A percentile compares a stretch with the other conserved stretches of the same genome.
Evolutionary conservation across 2,113 vertebrate genomes (phyloP).

Genomic region (Rhipidura dahli): DNA sequence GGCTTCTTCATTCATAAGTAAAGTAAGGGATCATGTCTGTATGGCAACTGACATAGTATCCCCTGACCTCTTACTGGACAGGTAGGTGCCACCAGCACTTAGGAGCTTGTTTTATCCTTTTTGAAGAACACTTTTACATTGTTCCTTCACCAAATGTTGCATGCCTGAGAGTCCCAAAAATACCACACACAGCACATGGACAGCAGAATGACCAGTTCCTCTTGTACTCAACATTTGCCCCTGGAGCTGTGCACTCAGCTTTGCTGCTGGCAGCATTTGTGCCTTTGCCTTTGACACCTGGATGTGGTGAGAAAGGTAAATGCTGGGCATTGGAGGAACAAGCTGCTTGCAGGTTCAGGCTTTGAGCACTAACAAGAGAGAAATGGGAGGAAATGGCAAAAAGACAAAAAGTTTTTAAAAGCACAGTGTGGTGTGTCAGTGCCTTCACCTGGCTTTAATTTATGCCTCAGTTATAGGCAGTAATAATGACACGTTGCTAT

Average conservation of each 20-base stretch:
- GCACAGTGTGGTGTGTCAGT: not conserved
- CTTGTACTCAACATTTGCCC: not conserved
- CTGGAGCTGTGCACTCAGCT: not conserved
- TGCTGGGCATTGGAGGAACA: not conserved
- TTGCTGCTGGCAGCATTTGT: not conserved
- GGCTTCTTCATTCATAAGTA: conserved; percentile 8
- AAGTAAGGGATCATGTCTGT: not conserved
- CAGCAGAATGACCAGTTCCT: not conserved
- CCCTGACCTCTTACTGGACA: not conserved
- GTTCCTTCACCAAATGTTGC: not conserved
- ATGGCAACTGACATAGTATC: not conserved
- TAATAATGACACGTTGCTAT: not conserved
- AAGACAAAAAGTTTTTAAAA: not conserved
- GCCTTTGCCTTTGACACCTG: not conserved
- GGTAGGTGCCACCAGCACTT: not conserved
- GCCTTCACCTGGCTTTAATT: not conserved
- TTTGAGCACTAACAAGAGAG: not conserved
- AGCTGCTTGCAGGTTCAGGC: not conserved
- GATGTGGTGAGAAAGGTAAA: not conserved
- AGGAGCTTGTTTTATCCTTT: not conserved
- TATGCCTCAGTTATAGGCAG: rapidly evolving
- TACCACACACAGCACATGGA: not conserved
- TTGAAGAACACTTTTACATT: not conserved
- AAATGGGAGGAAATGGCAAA: not conserved
- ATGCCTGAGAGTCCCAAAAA: not conserved